Evolutionary conservation across 2,888 invertebrate species (phyloP).

Genomic region (Chrysolina americana): DNA sequence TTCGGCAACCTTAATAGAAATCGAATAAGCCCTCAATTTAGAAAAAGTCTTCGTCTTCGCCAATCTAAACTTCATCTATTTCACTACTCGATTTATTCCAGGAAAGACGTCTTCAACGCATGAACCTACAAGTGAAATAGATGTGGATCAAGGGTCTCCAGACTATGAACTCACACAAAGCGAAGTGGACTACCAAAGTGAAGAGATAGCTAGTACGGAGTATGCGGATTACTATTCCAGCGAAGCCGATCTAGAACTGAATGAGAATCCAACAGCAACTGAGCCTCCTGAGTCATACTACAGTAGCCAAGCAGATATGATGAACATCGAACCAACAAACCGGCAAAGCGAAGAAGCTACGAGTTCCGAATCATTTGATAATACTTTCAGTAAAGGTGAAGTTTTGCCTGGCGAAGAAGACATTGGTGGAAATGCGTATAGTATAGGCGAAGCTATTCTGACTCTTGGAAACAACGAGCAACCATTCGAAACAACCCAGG

Average conservation of each 20-base stretch:
- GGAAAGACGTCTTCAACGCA: neutral
- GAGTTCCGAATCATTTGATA: too few relatives aligned
- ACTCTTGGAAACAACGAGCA: neutral
- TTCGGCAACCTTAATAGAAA: too few relatives aligned
- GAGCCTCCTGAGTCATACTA: neutral
- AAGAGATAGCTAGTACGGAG: neutral
- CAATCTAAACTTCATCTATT: neutral
- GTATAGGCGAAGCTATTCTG: neutral
- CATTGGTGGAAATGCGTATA: neutral
- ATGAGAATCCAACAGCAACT: neutral
- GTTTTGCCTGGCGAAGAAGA: too few relatives aligned
- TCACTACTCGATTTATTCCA: neutral
- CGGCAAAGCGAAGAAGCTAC: too few relatives aligned
- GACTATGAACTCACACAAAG: neutral
- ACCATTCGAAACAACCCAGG: neutral
- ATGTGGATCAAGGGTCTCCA: neutral
- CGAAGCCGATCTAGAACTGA: neutral
- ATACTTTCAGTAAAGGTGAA: too few relatives aligned
- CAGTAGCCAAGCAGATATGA: neutral
- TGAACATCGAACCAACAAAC: too few relatives aligned
- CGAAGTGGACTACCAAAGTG: neutral
- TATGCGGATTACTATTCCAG: neutral
- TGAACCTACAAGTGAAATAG: neutral
- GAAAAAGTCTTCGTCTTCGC: too few relatives aligned
- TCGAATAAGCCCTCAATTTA: too few relatives aligned